These are phyloP conservation scores for Salarias fasciatus DNA, from an alignment of 2,797 vertebrate species.

Conservation along the genomic window DNA sequence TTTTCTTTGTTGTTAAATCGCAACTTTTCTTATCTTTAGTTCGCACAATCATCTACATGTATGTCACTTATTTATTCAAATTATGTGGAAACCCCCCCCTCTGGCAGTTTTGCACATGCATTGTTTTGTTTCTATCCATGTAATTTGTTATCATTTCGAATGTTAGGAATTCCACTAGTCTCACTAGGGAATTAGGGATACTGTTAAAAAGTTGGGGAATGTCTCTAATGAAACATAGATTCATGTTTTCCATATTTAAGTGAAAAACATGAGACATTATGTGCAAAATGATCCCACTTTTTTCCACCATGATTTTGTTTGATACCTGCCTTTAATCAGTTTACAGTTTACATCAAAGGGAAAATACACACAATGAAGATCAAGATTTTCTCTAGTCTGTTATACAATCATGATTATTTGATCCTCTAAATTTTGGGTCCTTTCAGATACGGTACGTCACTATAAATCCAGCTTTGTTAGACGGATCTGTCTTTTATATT, in stretches of 20 bases:
- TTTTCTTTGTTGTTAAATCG: slow-evolving; percentile 42
- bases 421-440: slow-evolving; percentile 14
- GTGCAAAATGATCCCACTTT: slow-evolving; percentile 17
- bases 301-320: slow-evolving; percentile 30
- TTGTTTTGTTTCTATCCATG: slow-evolving; percentile 45
- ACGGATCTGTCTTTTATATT: slow-evolving; percentile 4
- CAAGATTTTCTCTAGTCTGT: slow-evolving; percentile 28
- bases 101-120: slow-evolving; percentile 68
- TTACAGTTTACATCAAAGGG: slow-evolving; percentile 22
- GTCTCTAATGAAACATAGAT: background rate
- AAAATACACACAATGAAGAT: slow-evolving; percentile 14
- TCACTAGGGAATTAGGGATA: slow-evolving; percentile 15
- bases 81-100: slow-evolving; percentile 42
- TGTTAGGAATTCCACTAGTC: slow-evolving; percentile 46
- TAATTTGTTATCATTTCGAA: slow-evolving; percentile 43
- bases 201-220: slow-evolving; percentile 10
- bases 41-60: slow-evolving; percentile 63
- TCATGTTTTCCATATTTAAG: slow-evolving; percentile 12
- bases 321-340: slow-evolving; percentile 27
- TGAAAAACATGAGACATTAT: slow-evolving; percentile 11
- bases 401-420: slow-evolving; percentile 30
- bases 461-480: slow-evolving; percentile 24
- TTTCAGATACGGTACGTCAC: slow-evolving; percentile 7
- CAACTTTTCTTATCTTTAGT: slow-evolving; percentile 43
- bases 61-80: slow-evolving; percentile 55